These are phyloP conservation scores for Morpho achilles DNA, from an alignment of 2,888 invertebrate genomes.

Conservation along the genomic window DNA sequence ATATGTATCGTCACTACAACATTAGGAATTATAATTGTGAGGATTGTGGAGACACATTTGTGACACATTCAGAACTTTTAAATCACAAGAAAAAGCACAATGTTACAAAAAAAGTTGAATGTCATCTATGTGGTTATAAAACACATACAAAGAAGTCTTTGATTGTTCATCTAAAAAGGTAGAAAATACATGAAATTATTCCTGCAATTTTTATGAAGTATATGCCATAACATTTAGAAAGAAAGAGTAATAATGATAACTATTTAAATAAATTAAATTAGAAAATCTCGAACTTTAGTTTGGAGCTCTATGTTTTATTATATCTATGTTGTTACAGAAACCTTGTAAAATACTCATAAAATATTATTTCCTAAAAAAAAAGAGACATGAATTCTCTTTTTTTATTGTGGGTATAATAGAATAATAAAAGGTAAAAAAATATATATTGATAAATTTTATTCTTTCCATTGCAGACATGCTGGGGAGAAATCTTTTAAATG, in stretches of 20 bases:
- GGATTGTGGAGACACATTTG: conserved; percentile 68
- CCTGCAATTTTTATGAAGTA: too few species aligned
- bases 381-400: too few species aligned
- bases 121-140: conserved; percentile 65
- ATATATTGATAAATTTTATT: too few species aligned
- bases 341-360: too few species aligned
- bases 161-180: conserved; percentile 64
- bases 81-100: conserved; percentile 64
- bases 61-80: conserved; percentile 63
- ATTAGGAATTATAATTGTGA: conserved; percentile 69
- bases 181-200: conserved; percentile 6
- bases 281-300: not conserved
- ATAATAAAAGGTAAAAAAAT: too few species aligned
- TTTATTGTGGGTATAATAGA: too few species aligned
- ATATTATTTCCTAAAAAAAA: too few species aligned
- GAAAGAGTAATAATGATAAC: too few species aligned
- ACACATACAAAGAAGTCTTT: conserved; percentile 64
- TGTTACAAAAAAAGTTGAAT: conserved; percentile 49
- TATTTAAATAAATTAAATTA: not conserved
- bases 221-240: too few species aligned
- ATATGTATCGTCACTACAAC: conserved; percentile 66
- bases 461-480: conserved; percentile 48
- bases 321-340: too few species aligned
- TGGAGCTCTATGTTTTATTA: too few species aligned
- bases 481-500: conserved; percentile 64